Conservation (phyloP, 2,113 vertebrate genomes). For the Sorex araneus region DNA sequence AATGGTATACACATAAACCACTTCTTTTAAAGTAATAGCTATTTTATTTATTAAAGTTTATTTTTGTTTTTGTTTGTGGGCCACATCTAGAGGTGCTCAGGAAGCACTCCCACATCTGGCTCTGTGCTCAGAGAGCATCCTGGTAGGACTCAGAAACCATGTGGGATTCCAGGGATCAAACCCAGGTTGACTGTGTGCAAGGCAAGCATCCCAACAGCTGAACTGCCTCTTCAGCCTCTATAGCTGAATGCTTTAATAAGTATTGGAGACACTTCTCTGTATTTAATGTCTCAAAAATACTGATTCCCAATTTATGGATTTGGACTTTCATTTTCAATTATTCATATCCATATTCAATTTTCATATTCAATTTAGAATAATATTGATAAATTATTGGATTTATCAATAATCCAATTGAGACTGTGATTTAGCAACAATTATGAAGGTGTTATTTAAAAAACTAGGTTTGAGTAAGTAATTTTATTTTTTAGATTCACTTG, state of each 20-base stretch:
- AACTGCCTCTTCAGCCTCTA: not conserved
- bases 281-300: not conserved
- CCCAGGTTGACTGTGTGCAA: too few species aligned
- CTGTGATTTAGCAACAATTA: slow-evolving; percentile 13
- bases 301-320: not conserved
- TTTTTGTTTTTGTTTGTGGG: too few species aligned
- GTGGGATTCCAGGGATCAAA: too few species aligned
- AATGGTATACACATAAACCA: not conserved
- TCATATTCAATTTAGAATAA: slow-evolving; percentile 11
- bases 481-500: slow-evolving; percentile 29
- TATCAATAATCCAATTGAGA: too few species aligned
- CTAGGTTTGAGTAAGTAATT: not conserved
- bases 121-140: too few species aligned
- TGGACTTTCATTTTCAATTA: slow-evolving; percentile 13
- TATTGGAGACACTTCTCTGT: not conserved
- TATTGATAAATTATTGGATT: slow-evolving; percentile 29
- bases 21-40: too few species aligned
- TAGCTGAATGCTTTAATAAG: not conserved
- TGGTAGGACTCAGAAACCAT: too few species aligned
- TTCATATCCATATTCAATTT: too few species aligned
- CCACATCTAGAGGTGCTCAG: too few species aligned
- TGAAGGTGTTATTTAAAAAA: not conserved
- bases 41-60: too few species aligned
- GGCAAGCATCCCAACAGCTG: too few species aligned
- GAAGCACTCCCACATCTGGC: too few species aligned